A percentile compares a stretch with the other conserved stretches of the same genome.
phyloP scores from a whole-genome alignment of 1,140 invertebrate species.

The Aleiodes sp. region DNA sequence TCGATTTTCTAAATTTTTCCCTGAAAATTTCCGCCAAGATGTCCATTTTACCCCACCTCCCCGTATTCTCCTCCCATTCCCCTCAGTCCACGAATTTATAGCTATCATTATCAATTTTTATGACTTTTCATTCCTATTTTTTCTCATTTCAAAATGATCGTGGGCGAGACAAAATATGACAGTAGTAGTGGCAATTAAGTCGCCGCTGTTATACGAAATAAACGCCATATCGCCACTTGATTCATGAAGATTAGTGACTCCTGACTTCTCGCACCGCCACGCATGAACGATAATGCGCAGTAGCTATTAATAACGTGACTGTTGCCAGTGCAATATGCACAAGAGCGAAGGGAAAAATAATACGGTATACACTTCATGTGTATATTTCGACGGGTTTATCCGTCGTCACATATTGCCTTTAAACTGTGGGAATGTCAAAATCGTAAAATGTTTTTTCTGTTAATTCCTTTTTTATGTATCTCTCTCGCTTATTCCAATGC shows the following conservation, averaged over 20 bases:
- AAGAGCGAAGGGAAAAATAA: constrained; percentile 7
- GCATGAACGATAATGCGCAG: constrained; percentile 54
- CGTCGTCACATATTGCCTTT: constrained; percentile 15
- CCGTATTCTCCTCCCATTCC: neutral
- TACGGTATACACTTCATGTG: neutral
- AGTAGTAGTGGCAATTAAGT: constrained; percentile 44
- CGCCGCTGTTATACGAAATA: constrained; percentile 31
- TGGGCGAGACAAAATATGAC: constrained; percentile 42
- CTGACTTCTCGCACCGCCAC: constrained; percentile 47
- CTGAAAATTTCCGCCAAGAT: too few relatives aligned
- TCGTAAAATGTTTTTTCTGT: neutral
- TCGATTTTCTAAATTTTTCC: too few relatives aligned
- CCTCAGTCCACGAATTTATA: neutral
- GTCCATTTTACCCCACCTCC: too few relatives aligned
- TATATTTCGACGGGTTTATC: constrained; percentile 14
- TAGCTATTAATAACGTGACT: constrained; percentile 54
- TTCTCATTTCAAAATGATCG: constrained; percentile 21
- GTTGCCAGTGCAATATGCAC: constrained; percentile 32
- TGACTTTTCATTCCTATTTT: neutral
- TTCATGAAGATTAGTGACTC: constrained; percentile 52
- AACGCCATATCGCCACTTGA: constrained; percentile 48
- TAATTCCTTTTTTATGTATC: neutral
- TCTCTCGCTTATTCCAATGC: neutral
- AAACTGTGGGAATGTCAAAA: constrained; percentile 20
- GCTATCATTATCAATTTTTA: neutral